These are phyloP conservation scores for Lasioglossum villosulum DNA, from an alignment of 2,888 invertebrate species.

Conservation along the genomic window DNA sequence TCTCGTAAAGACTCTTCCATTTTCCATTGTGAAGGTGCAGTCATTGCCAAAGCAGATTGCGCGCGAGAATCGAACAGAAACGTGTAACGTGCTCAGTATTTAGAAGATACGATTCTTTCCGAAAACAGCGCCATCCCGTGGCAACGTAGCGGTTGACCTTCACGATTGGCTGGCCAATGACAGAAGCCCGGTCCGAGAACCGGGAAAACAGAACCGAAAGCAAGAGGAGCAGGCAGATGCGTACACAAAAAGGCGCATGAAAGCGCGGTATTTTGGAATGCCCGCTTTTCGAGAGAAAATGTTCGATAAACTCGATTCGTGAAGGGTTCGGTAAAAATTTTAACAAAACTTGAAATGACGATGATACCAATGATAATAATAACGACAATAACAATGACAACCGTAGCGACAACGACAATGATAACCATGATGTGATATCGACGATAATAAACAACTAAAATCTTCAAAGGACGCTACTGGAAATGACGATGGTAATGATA, in stretches of 20 bases:
- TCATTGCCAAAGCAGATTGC: conserved; percentile 38
- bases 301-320: not conserved
- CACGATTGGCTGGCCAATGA: conserved; percentile 47
- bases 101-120: conserved; percentile 32
- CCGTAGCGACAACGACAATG: not conserved
- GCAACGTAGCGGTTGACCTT: conserved; percentile 62
- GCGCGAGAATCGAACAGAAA: conserved; percentile 54
- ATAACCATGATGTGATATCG: not conserved
- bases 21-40: conserved; percentile 25
- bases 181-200: conserved; percentile 31
- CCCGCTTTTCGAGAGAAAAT: not conserved
- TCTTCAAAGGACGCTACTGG: not conserved
- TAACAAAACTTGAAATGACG: not conserved
- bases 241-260: not conserved
- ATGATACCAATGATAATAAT: not conserved
- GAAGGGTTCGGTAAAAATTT: not conserved
- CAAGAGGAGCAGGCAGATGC: conserved; percentile 1
- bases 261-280: conserved; percentile 56
- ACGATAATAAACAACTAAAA: not conserved
- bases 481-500: not conserved
- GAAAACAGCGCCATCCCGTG: conserved; percentile 66
- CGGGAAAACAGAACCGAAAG: conserved; percentile 44
- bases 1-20: conserved; percentile 23
- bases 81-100: conserved; percentile 46
- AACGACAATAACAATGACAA: not conserved